Evolutionary conservation across 2,113 vertebrate genomes (phyloP), one percentile per base, ranked within the genome.

Genomic region (Choloepus hoffmanni): DNA sequence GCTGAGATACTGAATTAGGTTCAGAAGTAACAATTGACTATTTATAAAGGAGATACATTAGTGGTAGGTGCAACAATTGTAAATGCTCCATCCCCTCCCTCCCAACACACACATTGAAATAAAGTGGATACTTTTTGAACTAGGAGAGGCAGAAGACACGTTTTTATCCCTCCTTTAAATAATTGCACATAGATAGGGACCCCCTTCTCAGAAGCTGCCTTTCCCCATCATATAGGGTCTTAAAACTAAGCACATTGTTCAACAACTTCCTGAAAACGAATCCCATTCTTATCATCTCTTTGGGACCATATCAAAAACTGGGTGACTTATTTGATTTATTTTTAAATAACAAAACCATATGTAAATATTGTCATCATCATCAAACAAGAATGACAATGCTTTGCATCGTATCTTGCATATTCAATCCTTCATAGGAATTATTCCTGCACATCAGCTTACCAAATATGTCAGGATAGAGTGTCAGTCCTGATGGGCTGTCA

Each of bases 381-480:
- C 50, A 50, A 67, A 12, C 9, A 82, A 45, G 28, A 40, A 68
- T 3, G 4, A 0, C 7, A 43, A 2, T 58, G 48, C 8, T 63
- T 65, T 63, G 1, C 4, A 11, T 19, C 5, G 0, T 7, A 7
- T 18, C 30, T 19, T 14, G 2, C 5, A 7, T 2, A 7, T 1
- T 14, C 26, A 24, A 5, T 62, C 5, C n/a, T 43, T 62, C 48
- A 19, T 0, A 10, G 12, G 19, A 6, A 4, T 23, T 63, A 0
- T 72, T 33, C 16, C 82, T 74, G 28, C 0, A 3, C 0, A 13
- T 30, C 0, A 0, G 9, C 2, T 0, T 5, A 23, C 10, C 78
- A 33, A 5, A 1, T 1, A 2, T 12, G 62, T 58, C 43, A 26
- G 36, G 45, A 53, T 7, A 11, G 3, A 9, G 12, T 15, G 5